A percentile compares a stretch with the other conserved stretches of the same genome.
phyloP scores from a whole-genome alignment of 2,888 invertebrate genomes.

The Lamproptera curius region DNA sequence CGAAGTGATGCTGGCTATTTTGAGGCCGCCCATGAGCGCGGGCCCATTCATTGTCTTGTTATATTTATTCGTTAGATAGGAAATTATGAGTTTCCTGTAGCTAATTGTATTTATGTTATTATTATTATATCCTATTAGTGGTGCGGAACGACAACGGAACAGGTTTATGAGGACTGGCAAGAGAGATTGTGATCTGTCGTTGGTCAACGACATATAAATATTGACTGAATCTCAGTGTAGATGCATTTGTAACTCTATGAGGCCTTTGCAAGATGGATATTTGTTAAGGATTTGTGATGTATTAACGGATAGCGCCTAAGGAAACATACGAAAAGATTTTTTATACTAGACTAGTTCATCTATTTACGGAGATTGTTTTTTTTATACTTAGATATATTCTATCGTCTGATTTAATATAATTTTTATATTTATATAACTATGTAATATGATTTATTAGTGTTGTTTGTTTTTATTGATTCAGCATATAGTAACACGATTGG shows the following conservation, averaged over 20 bases:
- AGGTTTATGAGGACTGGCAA: slow-evolving; percentile 69
- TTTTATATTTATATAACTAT: slow-evolving; percentile 73
- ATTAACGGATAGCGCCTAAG: slow-evolving; percentile 79
- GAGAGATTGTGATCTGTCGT: slow-evolving; percentile 79
- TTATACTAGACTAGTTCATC: slow-evolving; percentile 78
- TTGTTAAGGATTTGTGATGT: slow-evolving; percentile 79
- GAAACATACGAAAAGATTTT: slow-evolving; percentile 78
- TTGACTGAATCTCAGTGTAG: slow-evolving; percentile 79
- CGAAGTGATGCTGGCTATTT: slow-evolving; percentile 71
- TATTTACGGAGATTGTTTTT: slow-evolving; percentile 79
- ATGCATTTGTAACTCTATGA: slow-evolving; percentile 79
- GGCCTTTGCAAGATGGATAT: slow-evolving; percentile 78
- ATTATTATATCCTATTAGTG: slow-evolving; percentile 71
- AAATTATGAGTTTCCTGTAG: slow-evolving; percentile 76
- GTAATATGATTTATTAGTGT: slow-evolving; percentile 76
- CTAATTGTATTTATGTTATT: slow-evolving; percentile 75
- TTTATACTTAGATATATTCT: slow-evolving; percentile 78
- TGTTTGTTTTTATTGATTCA: slow-evolving; percentile 77
- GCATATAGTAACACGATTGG: slow-evolving; percentile 58
- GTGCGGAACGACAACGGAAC: slow-evolving; percentile 69
- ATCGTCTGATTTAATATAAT: slow-evolving; percentile 78
- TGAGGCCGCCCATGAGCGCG: slow-evolving; percentile 53
- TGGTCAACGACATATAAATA: slow-evolving; percentile 78
- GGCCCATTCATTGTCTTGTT: slow-evolving; percentile 65
- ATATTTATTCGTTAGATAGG: slow-evolving; percentile 77